Conservation (phyloP, 2,113 vertebrate genomes). For the Lepidiolamprologus cunningtoni region DNA sequence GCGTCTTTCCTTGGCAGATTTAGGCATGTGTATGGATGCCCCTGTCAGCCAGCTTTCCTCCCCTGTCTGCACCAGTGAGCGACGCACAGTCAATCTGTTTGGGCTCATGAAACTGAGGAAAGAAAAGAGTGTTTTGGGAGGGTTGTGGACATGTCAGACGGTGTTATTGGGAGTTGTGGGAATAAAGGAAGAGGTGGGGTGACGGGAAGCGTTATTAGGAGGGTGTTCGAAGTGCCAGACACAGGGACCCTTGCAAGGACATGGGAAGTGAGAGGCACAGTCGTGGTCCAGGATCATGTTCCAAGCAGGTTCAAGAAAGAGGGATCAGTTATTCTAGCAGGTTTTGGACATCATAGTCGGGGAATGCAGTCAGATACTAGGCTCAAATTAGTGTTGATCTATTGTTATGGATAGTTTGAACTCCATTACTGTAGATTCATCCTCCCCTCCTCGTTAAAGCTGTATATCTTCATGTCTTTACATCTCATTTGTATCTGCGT, state of each 20-base stretch:
- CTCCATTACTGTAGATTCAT: neutral
- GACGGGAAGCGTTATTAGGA: neutral
- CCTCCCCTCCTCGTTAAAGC: neutral
- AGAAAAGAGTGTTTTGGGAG: slow-evolving; percentile 13
- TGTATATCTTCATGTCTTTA: neutral
- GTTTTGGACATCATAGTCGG: slow-evolving; percentile 48
- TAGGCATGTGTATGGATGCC: slow-evolving; percentile 36
- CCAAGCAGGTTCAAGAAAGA: slow-evolving; percentile 15
- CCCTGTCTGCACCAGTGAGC: neutral
- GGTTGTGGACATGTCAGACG: slow-evolving; percentile 6
- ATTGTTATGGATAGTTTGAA: neutral
- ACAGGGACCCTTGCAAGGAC: neutral
- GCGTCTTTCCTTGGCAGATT: slow-evolving; percentile 41
- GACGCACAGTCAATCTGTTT: neutral
- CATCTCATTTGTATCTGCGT: neutral
- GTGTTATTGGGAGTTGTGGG: slow-evolving; percentile 38
- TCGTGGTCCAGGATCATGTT: slow-evolving; percentile 28
- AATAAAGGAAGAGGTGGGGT: slow-evolving; percentile 37
- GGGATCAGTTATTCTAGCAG: slow-evolving; percentile 18
- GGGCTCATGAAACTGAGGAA: neutral
- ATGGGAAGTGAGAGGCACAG: neutral
- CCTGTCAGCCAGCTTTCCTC: slow-evolving; percentile 39
- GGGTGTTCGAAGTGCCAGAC: slow-evolving; percentile 1
- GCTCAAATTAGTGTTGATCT: slow-evolving; percentile 49
- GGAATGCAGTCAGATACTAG: slow-evolving; percentile 71